These are phyloP conservation scores for Tachyglossus aculeatus DNA, from an alignment of 2,797 vertebrate species.

Conservation along the genomic window DNA sequence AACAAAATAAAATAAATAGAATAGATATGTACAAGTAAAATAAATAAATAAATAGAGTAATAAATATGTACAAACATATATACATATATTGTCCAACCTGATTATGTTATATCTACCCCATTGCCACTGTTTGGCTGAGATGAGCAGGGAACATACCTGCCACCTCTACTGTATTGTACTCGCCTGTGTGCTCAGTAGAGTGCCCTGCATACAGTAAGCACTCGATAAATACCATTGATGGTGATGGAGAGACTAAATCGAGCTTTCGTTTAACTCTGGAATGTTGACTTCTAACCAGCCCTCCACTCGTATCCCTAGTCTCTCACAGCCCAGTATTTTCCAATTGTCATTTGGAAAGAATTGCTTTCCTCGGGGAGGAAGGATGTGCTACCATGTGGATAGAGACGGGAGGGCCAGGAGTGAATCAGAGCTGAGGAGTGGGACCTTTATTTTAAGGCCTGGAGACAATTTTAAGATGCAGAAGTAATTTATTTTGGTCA, in stretches of 20 bases:
- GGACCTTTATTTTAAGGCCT: slow-evolving; percentile 16
- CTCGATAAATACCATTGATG: background rate
- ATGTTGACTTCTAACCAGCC: background rate
- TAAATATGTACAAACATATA: no score
- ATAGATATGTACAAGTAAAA: no score
- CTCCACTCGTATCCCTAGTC: background rate
- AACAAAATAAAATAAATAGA: no score
- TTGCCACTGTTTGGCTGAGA: no score
- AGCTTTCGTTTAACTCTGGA: background rate
- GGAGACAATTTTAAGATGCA: slow-evolving; percentile 25
- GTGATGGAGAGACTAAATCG: background rate
- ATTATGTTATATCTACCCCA: no score
- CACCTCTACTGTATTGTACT: no score
- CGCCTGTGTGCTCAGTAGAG: no score
- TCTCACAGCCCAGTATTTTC: background rate
- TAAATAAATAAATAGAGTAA: no score
- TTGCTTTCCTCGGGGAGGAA: slow-evolving; percentile 7
- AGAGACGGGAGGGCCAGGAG: slow-evolving; percentile 32
- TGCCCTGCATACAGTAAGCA: background rate
- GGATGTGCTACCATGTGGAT: slow-evolving; percentile 17
- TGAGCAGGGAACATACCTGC: no score
- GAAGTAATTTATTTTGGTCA: slow-evolving; percentile 24
- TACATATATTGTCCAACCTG: no score
- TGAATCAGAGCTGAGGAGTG: slow-evolving; percentile 44
- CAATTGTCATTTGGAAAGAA: background rate